A percentile compares a stretch with the other conserved stretches of the same genome.
Conservation (phyloP, 2,888 invertebrate genomes). For the Allolobophora icterica region DNA sequence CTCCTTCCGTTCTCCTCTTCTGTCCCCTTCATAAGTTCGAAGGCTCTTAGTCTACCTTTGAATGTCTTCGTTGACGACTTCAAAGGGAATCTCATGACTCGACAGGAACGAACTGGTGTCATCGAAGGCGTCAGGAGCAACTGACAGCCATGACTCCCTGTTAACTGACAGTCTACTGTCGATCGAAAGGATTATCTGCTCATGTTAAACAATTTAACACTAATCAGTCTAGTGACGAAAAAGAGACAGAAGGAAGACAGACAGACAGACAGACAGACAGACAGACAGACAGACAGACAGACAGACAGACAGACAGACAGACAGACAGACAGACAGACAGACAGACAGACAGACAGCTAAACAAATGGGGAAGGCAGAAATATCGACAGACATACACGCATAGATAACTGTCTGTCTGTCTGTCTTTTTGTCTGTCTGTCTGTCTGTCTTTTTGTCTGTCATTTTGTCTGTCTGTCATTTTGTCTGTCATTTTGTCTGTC, state of each 20-base stretch:
- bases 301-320: neutral
- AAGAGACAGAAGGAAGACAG: neutral
- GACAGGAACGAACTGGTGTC: neutral
- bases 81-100: neutral
- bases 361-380: neutral
- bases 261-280: neutral
- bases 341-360: neutral
- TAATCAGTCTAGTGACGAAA: neutral
- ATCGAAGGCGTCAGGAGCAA: neutral
- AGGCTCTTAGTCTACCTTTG: neutral
- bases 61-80: neutral
- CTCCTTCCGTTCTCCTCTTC: neutral
- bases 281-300: neutral
- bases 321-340: slow-evolving; percentile 4
- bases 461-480: too few species aligned
- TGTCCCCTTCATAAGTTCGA: neutral
- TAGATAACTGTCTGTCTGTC: too few species aligned
- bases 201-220: neutral
- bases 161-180: neutral
- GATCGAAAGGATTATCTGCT: neutral
- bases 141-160: neutral
- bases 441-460: too few species aligned
- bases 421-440: too few species aligned
- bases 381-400: neutral
- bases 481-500: too few species aligned